Percentiles rank a stretch among this genome's conserved stretches.
These are phyloP conservation scores for Epirrhoe alternata DNA, from an alignment of 2,888 invertebrate species.

Conservation along the genomic window DNA sequence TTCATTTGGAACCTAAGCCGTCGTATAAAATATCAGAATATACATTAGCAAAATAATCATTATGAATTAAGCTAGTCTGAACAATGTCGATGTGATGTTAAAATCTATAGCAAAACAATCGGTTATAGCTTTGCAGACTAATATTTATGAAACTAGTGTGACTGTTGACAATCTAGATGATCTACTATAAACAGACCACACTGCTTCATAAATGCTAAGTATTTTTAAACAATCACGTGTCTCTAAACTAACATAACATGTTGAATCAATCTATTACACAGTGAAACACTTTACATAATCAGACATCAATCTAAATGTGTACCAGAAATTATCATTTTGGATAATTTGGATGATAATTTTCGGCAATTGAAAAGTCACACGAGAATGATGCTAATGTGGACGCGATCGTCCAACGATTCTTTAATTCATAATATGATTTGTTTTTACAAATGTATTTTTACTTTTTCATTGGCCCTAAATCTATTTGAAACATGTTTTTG, in stretches of 20 bases:
- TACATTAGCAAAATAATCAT: slow-evolving; percentile 75
- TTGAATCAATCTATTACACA: slow-evolving; percentile 81
- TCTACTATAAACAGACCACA: slow-evolving; percentile 51
- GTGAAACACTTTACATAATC: slow-evolving; percentile 80
- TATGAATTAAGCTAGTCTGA: slow-evolving; percentile 75
- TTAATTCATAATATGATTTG: slow-evolving; percentile 37
- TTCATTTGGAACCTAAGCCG: slow-evolving; percentile 52
- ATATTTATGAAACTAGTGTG: slow-evolving; percentile 52
- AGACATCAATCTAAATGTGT: slow-evolving; percentile 75
- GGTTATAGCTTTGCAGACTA: slow-evolving; percentile 81
- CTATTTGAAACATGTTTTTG: slow-evolving; percentile 9
- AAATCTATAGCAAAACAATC: slow-evolving; percentile 82
- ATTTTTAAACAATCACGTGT: slow-evolving; percentile 69
- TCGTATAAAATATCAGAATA: slow-evolving; percentile 63
- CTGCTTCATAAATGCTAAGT: slow-evolving; percentile 60
- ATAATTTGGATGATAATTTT: slow-evolving; percentile 62
- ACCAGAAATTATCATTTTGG: slow-evolving; percentile 68
- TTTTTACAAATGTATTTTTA: slow-evolving; percentile 14
- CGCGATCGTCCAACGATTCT: slow-evolving; percentile 83
- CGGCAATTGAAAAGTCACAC: slow-evolving; percentile 61
- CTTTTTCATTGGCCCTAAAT: slow-evolving; percentile 21
- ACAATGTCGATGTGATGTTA: slow-evolving; percentile 73
- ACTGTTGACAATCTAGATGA: slow-evolving; percentile 48
- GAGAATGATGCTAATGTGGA: slow-evolving; percentile 67
- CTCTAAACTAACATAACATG: slow-evolving; percentile 80